phyloP scores from a whole-genome alignment of 2,113 vertebrate species.

The Vimba vimba region DNA sequence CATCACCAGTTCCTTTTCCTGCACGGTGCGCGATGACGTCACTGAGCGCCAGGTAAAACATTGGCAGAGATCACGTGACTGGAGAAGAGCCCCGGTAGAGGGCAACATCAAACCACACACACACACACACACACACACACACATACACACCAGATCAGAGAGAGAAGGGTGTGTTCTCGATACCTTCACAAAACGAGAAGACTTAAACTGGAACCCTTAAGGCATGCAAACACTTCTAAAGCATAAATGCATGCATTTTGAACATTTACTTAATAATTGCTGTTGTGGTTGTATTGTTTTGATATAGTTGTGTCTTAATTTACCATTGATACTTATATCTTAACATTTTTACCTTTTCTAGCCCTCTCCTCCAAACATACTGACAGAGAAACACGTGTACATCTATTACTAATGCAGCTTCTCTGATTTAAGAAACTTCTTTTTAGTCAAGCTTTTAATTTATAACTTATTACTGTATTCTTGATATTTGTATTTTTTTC shows the following conservation, averaged over 20 bases:
- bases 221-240: no score
- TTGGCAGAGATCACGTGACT: slow-evolving; percentile 72
- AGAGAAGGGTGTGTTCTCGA: not conserved
- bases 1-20: slow-evolving; percentile 61
- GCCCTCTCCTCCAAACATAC: not conserved
- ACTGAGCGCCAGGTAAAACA: slow-evolving; percentile 74
- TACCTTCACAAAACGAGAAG: no score
- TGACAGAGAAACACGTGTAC: not conserved
- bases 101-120: not conserved
- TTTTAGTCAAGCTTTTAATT: no score
- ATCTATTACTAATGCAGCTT: no score
- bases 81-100: slow-evolving; percentile 7
- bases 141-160: not conserved
- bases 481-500: no score
- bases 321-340: not conserved
- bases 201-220: no score
- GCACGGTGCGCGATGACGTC: slow-evolving; percentile 68
- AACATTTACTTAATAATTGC: no score
- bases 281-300: no score
- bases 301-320: not conserved
- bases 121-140: no score
- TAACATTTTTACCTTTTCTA: not conserved
- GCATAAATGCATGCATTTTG: no score
- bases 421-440: no score
- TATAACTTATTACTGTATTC: no score